Evolutionary conservation across 2,888 invertebrate genomes (phyloP).

Genomic region (Standfussiana lucernea): DNA sequence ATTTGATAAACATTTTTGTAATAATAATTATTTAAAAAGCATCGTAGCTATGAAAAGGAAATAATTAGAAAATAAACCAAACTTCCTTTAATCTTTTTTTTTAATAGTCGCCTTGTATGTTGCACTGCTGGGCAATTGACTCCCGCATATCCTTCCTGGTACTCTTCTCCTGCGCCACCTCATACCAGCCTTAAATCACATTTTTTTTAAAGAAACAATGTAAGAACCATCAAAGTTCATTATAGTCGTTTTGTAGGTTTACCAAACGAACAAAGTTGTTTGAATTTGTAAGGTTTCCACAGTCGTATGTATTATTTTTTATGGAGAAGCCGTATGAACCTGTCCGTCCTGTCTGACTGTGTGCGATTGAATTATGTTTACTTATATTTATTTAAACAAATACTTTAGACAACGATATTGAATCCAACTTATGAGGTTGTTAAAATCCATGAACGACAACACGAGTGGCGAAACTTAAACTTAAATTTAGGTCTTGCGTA

Average conservation of each 20-base stretch:
- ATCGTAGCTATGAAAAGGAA: background rate
- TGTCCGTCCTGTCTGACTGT: constrained; percentile 38
- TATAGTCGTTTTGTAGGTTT: constrained; percentile 49
- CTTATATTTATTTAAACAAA: background rate
- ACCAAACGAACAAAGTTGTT: constrained; percentile 59
- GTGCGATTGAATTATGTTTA: constrained; percentile 27
- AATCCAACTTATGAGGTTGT: background rate
- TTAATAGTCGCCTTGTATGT: too few species aligned
- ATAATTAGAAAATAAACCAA: background rate
- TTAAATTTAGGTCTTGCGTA: background rate
- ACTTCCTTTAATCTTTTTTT: too few species aligned
- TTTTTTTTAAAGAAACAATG: constrained; percentile 11
- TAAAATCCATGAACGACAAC: too few species aligned
- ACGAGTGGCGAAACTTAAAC: background rate
- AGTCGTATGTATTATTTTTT: constrained; percentile 64
- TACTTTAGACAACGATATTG: background rate
- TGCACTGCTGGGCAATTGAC: too few species aligned
- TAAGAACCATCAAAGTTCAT: constrained; percentile 5
- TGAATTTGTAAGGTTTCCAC: constrained; percentile 63
- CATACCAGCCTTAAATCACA: too few species aligned
- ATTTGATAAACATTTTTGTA: background rate
- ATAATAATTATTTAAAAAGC: background rate
- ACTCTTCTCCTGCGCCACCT: too few species aligned
- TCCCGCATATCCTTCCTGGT: too few species aligned
- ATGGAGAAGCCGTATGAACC: constrained; percentile 63